Evolutionary conservation across 2,888 invertebrate species (phyloP).

Genomic region (Eretmocerus hayati): DNA sequence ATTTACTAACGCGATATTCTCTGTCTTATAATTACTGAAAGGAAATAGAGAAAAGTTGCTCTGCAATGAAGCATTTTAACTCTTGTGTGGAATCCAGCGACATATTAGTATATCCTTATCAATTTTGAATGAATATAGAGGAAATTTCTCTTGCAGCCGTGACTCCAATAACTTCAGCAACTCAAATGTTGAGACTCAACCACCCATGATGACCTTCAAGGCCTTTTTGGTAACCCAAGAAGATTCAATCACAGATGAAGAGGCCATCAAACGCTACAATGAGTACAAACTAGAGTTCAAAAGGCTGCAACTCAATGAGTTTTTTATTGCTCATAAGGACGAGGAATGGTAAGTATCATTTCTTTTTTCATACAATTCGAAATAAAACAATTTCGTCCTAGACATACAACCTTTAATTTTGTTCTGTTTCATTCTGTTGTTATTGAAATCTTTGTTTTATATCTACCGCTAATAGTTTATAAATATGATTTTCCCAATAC

Average conservation of each 20-base stretch:
- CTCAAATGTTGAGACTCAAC: slow-evolving; percentile 64
- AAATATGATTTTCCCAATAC: no score
- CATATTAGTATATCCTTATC: no score
- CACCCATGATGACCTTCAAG: slow-evolving; percentile 95
- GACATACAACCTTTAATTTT: no score
- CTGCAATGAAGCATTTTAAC: no score
- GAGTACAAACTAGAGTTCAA: slow-evolving; percentile 97
- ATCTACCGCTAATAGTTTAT: no score
- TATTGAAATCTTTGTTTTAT: no score
- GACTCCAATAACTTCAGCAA: slow-evolving; percentile 45
- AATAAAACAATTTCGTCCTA: no score
- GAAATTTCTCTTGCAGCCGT: slow-evolving; percentile 30
- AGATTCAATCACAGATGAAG: slow-evolving; percentile 95
- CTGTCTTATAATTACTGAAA: no score
- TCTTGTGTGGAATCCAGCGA: no score
- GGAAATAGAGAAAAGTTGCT: no score
- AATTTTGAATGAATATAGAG: slow-evolving; percentile 22
- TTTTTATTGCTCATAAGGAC: slow-evolving; percentile 98
- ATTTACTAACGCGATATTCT: no score
- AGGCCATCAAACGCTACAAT: slow-evolving; percentile 92
- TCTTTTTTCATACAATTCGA: not conserved
- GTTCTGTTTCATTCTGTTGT: no score
- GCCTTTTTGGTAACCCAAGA: slow-evolving; percentile 94
- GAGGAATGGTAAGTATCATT: slow-evolving; percentile 95
- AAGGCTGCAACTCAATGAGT: slow-evolving; percentile 93